Evolutionary conservation across 1,140 invertebrate species (phyloP).

Genomic region (Bombus huntii): DNA sequence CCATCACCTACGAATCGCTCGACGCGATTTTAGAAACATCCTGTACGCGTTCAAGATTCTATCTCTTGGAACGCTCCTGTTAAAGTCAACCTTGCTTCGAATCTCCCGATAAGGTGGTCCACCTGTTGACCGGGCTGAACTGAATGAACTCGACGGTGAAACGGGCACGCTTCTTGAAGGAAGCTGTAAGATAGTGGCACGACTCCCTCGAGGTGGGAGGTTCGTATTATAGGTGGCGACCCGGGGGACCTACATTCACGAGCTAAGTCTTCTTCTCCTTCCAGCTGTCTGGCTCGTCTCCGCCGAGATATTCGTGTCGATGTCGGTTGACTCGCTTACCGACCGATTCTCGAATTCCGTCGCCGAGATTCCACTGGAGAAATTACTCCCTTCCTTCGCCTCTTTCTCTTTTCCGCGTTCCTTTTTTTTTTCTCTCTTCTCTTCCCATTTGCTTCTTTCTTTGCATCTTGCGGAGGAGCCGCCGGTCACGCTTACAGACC

Average conservation of each 20-base stretch:
- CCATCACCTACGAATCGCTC: no score
- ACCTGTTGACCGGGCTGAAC: conserved; percentile 55
- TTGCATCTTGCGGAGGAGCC: conserved; percentile 14
- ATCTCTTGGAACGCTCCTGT: background rate
- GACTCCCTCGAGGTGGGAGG: conserved; percentile 67
- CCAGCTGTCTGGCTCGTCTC: conserved; percentile 23
- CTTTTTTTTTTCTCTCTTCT: background rate
- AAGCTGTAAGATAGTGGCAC: conserved; percentile 46
- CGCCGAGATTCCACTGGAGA: conserved; percentile 62
- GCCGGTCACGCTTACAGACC: background rate
- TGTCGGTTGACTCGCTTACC: conserved; percentile 49
- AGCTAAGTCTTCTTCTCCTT: conserved; percentile 31
- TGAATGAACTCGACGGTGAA: conserved; percentile 56
- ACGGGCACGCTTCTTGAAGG: conserved; percentile 62
- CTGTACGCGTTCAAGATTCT: conserved; percentile 1
- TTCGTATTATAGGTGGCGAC: conserved; percentile 76
- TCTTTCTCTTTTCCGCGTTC: background rate
- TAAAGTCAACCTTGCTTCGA: conserved; percentile 9
- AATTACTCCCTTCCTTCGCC: conserved; percentile 42
- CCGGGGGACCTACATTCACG: conserved; percentile 78
- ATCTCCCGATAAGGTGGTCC: conserved; percentile 56
- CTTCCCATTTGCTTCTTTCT: background rate
- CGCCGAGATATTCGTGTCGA: conserved; percentile 62
- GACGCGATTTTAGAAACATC: background rate
- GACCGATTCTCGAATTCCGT: conserved; percentile 62